phyloP scores from a whole-genome alignment of 1,140 invertebrate genomes.

The Mya arenaria region DNA sequence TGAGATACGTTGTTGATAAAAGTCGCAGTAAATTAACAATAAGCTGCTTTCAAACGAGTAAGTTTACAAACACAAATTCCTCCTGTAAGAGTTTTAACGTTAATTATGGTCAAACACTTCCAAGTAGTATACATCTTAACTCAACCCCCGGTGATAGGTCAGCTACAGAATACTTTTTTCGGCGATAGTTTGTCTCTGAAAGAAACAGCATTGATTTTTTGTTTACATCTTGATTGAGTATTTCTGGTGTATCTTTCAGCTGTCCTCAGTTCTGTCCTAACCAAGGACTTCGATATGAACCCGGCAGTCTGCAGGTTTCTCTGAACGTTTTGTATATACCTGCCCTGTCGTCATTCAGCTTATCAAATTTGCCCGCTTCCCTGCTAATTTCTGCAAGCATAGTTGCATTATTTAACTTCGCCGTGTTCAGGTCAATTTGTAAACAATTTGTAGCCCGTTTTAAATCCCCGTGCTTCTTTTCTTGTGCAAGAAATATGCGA shows the following conservation, averaged over 20 bases:
- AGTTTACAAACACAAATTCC: too few species aligned
- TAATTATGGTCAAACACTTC: too few species aligned
- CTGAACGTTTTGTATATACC: constrained; percentile 19
- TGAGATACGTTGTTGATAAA: too few species aligned
- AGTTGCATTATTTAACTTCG: constrained; percentile 2
- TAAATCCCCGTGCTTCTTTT: constrained; percentile 3
- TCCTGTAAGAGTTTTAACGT: too few species aligned
- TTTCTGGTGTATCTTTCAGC: neutral
- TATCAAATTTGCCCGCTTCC: neutral
- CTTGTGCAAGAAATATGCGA: neutral
- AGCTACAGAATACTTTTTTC: too few species aligned
- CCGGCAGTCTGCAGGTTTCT: neutral
- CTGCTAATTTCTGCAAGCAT: constrained; percentile 10
- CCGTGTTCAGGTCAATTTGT: neutral
- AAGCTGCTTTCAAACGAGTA: too few species aligned
- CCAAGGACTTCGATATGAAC: neutral
- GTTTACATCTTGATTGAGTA: neutral
- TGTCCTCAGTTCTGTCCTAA: neutral
- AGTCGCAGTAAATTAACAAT: too few species aligned
- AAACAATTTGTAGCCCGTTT: neutral
- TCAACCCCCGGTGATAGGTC: too few species aligned
- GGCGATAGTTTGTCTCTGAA: constrained; percentile 22
- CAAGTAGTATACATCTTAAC: too few species aligned
- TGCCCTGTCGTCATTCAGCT: constrained; percentile 2
- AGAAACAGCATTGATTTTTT: constrained; percentile 26